These are phyloP conservation scores for Sander vitreus DNA, from an alignment of 2,113 vertebrate genomes.

Conservation along the genomic window DNA sequence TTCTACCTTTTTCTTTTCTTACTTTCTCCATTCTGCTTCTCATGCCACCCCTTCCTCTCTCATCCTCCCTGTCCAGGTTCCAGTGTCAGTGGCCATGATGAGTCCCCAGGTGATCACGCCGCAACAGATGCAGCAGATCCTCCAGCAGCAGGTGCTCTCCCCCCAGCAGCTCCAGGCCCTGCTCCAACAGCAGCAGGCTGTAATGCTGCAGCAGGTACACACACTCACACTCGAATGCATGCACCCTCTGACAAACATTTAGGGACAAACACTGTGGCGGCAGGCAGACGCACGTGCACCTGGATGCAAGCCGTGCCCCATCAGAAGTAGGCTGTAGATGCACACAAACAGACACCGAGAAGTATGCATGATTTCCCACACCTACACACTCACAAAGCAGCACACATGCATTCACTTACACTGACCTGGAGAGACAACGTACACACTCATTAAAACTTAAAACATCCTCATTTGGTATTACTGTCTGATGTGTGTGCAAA, in stretches of 20 bases:
- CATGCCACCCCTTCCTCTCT: background rate
- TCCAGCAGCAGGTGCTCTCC: constrained; percentile 98
- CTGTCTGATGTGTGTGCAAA: background rate
- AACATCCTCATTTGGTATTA: background rate
- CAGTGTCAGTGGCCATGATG: constrained; percentile 99
- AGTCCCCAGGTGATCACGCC: constrained; percentile 99
- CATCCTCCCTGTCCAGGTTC: constrained; percentile 85
- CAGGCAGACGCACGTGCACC: constrained; percentile 1
- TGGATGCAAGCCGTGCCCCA: background rate
- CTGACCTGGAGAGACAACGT: background rate
- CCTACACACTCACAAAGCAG: background rate
- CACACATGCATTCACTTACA: background rate
- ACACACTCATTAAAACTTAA: background rate
- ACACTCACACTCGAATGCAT: background rate
- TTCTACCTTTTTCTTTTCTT: constrained; percentile 23
- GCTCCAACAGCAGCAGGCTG: constrained; percentile 98
- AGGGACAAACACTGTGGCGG: background rate
- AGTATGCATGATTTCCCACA: background rate
- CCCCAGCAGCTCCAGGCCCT: constrained; percentile 99
- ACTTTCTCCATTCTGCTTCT: background rate
- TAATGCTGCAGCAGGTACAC: constrained; percentile 98
- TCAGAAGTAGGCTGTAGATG: constrained; percentile 4
- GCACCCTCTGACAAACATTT: constrained; percentile 11
- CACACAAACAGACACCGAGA: background rate
- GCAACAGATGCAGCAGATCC: constrained; percentile 99